Conservation (phyloP, 2,888 invertebrate species). For the Pheosia tremula region DNA sequence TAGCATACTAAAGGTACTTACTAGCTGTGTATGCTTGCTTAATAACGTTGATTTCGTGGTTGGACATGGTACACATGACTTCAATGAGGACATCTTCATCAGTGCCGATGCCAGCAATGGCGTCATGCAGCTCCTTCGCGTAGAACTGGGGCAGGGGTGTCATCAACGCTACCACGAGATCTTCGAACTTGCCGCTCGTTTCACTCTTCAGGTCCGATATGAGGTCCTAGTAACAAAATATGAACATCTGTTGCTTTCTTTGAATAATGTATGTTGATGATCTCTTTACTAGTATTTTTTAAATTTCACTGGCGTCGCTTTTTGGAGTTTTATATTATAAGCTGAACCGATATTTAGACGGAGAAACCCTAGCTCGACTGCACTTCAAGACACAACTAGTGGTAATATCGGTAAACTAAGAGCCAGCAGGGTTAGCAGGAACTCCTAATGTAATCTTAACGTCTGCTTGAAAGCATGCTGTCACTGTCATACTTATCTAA, state of each 20-base stretch:
- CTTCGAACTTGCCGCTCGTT: slow-evolving; percentile 94
- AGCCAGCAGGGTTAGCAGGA: too few relatives aligned
- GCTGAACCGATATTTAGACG: too few relatives aligned
- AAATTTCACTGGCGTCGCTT: too few relatives aligned
- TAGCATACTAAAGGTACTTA: slow-evolving; percentile 72
- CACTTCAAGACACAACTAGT: too few relatives aligned
- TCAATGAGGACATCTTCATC: slow-evolving; percentile 95
- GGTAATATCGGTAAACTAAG: too few relatives aligned
- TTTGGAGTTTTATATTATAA: too few relatives aligned
- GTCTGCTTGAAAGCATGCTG: too few relatives aligned
- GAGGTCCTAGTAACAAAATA: slow-evolving; percentile 84
- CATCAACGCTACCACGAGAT: slow-evolving; percentile 92
- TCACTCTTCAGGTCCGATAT: slow-evolving; percentile 94
- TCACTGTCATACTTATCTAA: too few relatives aligned
- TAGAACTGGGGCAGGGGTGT: slow-evolving; percentile 93
- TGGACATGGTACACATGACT: slow-evolving; percentile 94
- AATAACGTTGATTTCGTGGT: slow-evolving; percentile 92
- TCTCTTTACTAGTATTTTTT: neutral
- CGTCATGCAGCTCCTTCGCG: slow-evolving; percentile 92
- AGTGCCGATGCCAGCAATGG: slow-evolving; percentile 93
- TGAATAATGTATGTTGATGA: slow-evolving; percentile 7
- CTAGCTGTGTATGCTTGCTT: slow-evolving; percentile 90
- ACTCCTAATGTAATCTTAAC: too few relatives aligned
- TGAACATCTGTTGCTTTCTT: slow-evolving; percentile 8
- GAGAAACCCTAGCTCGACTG: too few relatives aligned